These are phyloP conservation scores for Galleria mellonella DNA, from an alignment of 1,140 invertebrate species.

Conservation along the genomic window DNA sequence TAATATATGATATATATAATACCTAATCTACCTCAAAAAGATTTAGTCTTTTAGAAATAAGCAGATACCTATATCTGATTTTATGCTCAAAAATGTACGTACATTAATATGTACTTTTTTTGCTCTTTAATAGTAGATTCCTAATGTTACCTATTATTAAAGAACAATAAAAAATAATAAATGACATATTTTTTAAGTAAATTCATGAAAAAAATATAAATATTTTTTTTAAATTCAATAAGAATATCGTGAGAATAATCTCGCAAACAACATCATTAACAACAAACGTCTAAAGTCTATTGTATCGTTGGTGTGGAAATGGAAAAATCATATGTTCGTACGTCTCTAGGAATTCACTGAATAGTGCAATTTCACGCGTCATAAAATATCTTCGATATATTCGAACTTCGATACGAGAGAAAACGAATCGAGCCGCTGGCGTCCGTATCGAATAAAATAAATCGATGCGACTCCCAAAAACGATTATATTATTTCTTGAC, in stretches of 20 bases:
- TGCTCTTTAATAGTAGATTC: too few relatives aligned
- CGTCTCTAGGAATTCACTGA: slow-evolving; percentile 35
- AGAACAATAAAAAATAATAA: too few relatives aligned
- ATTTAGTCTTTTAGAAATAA: too few relatives aligned
- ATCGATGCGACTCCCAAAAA: slow-evolving; percentile 60
- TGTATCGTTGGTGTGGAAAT: slow-evolving; percentile 62
- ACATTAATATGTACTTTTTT: too few relatives aligned
- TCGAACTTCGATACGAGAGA: slow-evolving; percentile 42
- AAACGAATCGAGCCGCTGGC: slow-evolving; percentile 42
- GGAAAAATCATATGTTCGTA: slow-evolving; percentile 52
- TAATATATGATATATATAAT: too few relatives aligned
- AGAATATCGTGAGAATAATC: slow-evolving; percentile 20
- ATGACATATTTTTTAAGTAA: neutral
- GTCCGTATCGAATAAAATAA: slow-evolving; percentile 60
- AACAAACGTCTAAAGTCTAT: slow-evolving; percentile 46
- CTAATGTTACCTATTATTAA: too few relatives aligned
- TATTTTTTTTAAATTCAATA: slow-evolving; percentile 5
- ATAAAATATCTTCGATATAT: slow-evolving; percentile 53
- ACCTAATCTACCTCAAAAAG: too few relatives aligned
- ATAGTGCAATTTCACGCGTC: slow-evolving; percentile 63
- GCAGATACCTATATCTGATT: too few relatives aligned
- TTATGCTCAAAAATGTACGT: too few relatives aligned
- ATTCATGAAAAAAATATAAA: slow-evolving; percentile 1
- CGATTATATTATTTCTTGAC: slow-evolving; percentile 45
- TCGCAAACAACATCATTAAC: slow-evolving; percentile 48